Conservation (phyloP, 1,140 invertebrate genomes). For the Hylaeus anthracinus region DNA sequence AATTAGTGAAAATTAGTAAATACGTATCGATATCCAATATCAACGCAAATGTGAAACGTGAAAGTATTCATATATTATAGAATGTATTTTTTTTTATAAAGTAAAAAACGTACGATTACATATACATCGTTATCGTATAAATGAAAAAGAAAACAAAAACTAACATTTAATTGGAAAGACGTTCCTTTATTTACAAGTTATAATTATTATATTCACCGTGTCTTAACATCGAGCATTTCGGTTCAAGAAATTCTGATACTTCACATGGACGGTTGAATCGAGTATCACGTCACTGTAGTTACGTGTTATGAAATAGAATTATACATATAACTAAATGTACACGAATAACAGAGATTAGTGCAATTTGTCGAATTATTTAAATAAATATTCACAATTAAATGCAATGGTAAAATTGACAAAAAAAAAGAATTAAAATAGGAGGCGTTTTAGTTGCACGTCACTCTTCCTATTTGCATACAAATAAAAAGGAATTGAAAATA, state of each 20-base stretch:
- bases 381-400: constrained; percentile 12
- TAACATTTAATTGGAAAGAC: constrained; percentile 41
- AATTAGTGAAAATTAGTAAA: not conserved
- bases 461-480: not conserved
- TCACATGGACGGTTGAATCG: constrained; percentile 66
- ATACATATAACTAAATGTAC: constrained; percentile 21
- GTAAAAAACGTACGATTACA: constrained; percentile 10
- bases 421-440: no score
- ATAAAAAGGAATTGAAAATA: not conserved
- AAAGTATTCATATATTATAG: constrained; percentile 3
- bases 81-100: constrained; percentile 8
- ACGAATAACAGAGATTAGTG: constrained; percentile 1
- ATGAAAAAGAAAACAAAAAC: constrained; percentile 31
- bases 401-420: constrained; percentile 9
- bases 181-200: constrained; percentile 62
- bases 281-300: constrained; percentile 38
- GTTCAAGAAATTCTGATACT: constrained; percentile 59
- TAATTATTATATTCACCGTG: constrained; percentile 55
- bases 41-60: not conserved
- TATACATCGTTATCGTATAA: constrained; percentile 21
- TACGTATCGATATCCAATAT: no score
- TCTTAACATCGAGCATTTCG: constrained; percentile 38
- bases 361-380: not conserved
- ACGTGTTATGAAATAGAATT: constrained; percentile 18
- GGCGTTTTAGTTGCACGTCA: not conserved